Conservation (phyloP, 2,797 vertebrate genomes). For the Columba guinea region DNA sequence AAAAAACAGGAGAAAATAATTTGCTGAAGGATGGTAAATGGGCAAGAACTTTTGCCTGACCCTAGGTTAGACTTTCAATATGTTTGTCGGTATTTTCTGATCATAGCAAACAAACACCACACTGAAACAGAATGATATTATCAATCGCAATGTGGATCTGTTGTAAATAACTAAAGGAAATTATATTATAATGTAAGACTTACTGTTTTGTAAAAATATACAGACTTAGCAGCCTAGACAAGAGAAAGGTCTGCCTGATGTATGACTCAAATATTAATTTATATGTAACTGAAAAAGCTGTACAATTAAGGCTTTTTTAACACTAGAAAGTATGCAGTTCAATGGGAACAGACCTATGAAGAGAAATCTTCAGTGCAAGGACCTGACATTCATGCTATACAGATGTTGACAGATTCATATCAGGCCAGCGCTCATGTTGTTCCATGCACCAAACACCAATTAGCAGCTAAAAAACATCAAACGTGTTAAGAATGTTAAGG, state of each 20-base stretch:
- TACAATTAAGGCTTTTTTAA: background rate
- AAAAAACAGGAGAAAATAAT: background rate
- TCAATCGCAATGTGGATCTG: background rate
- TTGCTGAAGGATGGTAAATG: background rate
- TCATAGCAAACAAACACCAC: background rate
- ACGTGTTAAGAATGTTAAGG: background rate
- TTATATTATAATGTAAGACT: background rate
- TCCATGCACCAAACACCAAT: background rate
- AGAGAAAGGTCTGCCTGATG: background rate
- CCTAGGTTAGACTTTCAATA: background rate
- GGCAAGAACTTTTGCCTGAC: background rate
- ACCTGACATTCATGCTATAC: background rate
- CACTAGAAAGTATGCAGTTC: background rate
- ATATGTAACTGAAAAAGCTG: background rate
- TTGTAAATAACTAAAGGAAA: background rate
- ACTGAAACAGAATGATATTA: background rate
- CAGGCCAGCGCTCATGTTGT: background rate
- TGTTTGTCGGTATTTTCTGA: background rate
- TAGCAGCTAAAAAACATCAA: background rate
- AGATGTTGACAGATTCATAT: background rate
- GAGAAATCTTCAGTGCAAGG: background rate
- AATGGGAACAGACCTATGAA: background rate
- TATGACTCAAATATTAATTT: background rate
- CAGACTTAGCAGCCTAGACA: background rate
- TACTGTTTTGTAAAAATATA: background rate